Base-by-base conservation (phyloP, 2,797 vertebrate genomes). In the Phataginus tetradactyla region DNA sequence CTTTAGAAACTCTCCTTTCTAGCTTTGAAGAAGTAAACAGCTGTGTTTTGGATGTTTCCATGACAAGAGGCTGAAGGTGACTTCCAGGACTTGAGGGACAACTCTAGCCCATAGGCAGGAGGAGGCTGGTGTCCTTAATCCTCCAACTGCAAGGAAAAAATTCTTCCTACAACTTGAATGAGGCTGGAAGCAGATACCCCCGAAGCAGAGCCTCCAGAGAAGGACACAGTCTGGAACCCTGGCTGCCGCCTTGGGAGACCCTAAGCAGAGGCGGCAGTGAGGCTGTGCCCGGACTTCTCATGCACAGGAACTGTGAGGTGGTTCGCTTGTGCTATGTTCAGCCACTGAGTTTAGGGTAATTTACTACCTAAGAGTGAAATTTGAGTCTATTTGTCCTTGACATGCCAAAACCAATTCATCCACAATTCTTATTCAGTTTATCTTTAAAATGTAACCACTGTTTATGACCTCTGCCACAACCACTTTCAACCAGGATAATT, bases 311-410 rank as follows among this genome's bases (percentile, higher is more conserved):
- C 13, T 34, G 1, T 55, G 37, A 91, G 13, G 29, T 25, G 15
- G 75, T 79, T 77, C 11, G 23, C 20, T 11, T 21, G 3, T 80
- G 10, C 7, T 92, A 13, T 69, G 88, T 45, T 29, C 13, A 49
- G 39, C 17, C 18, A 34, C 34, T 53, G 27, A 75, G 6, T 86
- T 72, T 66, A 45, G 37, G 2, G 7, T 71, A 69, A 51, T 78
- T 93, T 91, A 13, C 39, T 51, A 77, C 11, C 0, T 37, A 74
- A 68, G 10, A 66, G 9, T 34, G 21, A 53, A 57, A 86, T 29
- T 94, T 87, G 42, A 32, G 90, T 88, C 8, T 71, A 10, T 34
- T 32, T 94, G 7, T 66, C 29, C 49, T 78, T 63, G n/a, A 45
- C 29, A 23, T n/a, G 25, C 0, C 74, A 42, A 27, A 95, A 63